Base-by-base conservation (phyloP, 2,888 invertebrate species). In the Drosophila mimetica region DNA sequence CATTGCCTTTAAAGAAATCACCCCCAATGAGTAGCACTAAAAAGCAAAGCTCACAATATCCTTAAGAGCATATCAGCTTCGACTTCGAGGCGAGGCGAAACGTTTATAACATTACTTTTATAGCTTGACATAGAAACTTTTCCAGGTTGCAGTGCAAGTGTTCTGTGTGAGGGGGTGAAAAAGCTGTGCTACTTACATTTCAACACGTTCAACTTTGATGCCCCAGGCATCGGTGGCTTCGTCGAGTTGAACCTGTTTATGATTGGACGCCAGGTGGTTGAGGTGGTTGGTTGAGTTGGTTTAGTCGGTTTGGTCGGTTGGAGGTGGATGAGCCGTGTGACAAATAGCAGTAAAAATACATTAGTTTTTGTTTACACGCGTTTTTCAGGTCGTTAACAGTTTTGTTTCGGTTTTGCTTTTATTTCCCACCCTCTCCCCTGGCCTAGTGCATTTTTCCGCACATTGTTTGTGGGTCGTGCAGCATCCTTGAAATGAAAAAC, bases 151-250 rank as follows among this genome's bases (percentile, higher is more conserved):
- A 41, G 4, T 71, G 60, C 53, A 42, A 61, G 41, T 54, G 46
- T 54, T 37, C 36, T 39, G 60, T 59, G 22, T 16, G 55, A 30
- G 44, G 50, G 44, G 39, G 52, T 60, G 66, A 58, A 75, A 80
- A 84, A 80, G 59, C 77, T 85, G 88, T 74, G 75, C 70, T 79
- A 94, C 96, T 95, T 93, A 98, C 98, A 99, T 97, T 93, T 99
- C 98, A 13, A 99, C 98, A 78, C 98, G 93, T 92, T 99, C 98
- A 37, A 98, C 97, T 92, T 98, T 98, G 89, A 98, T 97, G 39
- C 96, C 97, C 97, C 98, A 98, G 14, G 96, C 95, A 90, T 97
- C 97, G 7, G 97, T 97, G 2, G 97, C 97, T 89, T 97, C 97
- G 90, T 97, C 97, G 75, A 98, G 92, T 22, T 96, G 94, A 52